These are phyloP conservation scores for Simalia tracyae DNA, from an alignment of 2,797 vertebrate species.

Conservation along the genomic window DNA sequence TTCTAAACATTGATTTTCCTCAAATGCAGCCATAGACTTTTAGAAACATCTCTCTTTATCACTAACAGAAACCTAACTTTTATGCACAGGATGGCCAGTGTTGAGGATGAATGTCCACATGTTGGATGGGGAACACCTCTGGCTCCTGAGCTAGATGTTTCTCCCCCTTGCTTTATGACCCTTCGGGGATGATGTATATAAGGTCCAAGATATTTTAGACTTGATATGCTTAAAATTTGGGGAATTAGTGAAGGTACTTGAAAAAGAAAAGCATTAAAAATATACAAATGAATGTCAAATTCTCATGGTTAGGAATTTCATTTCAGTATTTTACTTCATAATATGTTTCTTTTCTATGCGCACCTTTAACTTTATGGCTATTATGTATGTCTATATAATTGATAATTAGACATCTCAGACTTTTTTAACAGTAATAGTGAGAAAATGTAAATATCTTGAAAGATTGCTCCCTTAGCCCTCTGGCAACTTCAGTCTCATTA, in stretches of 20 bases:
- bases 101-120: not conserved
- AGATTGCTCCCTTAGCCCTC: slow-evolving; percentile 39
- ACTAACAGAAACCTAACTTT: not conserved
- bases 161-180: not conserved
- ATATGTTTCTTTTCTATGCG: slow-evolving; percentile 26
- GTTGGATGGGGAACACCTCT: not conserved
- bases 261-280: not conserved
- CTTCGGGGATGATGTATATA: not conserved
- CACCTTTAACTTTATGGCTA: slow-evolving; percentile 36
- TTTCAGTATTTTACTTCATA: not conserved
- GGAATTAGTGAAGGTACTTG: not conserved
- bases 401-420: slow-evolving; percentile 44
- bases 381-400: slow-evolving; percentile 20
- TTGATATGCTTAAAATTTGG: not conserved
- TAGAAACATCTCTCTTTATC: not conserved
- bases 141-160: not conserved
- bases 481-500: slow-evolving; percentile 56
- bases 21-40: not conserved
- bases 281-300: not conserved
- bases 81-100: not conserved
- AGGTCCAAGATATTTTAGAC: not conserved
- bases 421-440: slow-evolving; percentile 16
- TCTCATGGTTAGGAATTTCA: not conserved
- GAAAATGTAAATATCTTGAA: slow-evolving; percentile 53
- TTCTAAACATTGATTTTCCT: not conserved